Evolutionary conservation across 2,113 vertebrate species (phyloP).

Genomic region (Ophthalmolycus amberensis): DNA sequence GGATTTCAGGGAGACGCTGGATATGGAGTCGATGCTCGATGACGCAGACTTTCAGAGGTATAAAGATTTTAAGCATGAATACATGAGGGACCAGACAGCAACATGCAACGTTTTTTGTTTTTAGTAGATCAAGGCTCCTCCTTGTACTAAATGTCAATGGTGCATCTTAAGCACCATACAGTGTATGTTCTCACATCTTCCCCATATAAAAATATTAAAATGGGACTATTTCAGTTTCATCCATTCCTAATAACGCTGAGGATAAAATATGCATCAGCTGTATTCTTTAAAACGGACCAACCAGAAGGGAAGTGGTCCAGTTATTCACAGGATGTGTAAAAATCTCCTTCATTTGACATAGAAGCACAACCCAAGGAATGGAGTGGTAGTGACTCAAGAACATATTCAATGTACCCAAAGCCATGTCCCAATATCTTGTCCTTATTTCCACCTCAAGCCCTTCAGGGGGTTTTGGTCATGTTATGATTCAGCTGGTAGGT

Average conservation of each 20-base stretch:
- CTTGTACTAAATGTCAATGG: background rate
- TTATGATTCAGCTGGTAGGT: constrained; percentile 47
- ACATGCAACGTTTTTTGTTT: background rate
- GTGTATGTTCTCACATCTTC: background rate
- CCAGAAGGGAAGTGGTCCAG: background rate
- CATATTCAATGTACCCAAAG: constrained; percentile 45
- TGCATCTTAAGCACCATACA: background rate
- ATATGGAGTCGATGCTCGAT: constrained; percentile 37
- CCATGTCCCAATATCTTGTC: constrained; percentile 43
- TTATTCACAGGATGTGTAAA: background rate
- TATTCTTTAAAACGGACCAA: background rate
- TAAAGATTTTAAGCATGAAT: constrained; percentile 11
- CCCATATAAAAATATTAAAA: background rate
- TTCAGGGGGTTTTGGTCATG: constrained; percentile 38
- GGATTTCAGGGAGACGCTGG: background rate
- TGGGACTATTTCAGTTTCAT: background rate
- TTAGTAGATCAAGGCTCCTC: background rate
- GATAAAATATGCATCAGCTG: background rate
- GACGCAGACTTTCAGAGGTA: constrained; percentile 22
- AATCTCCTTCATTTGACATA: constrained; percentile 24
- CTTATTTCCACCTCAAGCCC: constrained; percentile 52
- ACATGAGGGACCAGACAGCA: background rate
- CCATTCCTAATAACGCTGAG: background rate
- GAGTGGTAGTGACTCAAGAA: constrained; percentile 50
- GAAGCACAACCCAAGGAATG: constrained; percentile 25